Conservation (phyloP, 2,113 vertebrate species). For the Paratilapia polleni region DNA sequence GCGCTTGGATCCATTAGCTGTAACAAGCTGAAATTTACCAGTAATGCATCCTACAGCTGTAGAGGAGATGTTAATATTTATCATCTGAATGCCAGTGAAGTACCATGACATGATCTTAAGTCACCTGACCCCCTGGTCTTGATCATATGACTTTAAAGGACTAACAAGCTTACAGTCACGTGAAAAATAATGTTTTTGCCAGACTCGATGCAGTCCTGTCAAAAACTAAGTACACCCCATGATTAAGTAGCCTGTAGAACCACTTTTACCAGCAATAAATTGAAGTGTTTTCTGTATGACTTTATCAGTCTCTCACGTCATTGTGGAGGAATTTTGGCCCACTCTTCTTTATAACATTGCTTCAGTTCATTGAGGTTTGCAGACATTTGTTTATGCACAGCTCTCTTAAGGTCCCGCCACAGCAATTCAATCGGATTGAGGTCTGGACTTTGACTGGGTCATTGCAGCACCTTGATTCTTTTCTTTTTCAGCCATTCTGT, state of each 20-base stretch:
- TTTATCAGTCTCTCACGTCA: too few relatives aligned
- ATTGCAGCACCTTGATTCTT: too few relatives aligned
- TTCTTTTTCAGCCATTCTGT: too few relatives aligned
- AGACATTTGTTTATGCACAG: too few relatives aligned
- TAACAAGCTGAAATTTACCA: background rate
- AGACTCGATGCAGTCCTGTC: background rate
- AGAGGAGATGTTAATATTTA: background rate
- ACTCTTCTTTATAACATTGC: too few relatives aligned
- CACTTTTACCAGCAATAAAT: background rate
- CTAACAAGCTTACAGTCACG: background rate
- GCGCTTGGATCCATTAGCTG: background rate
- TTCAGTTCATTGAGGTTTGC: too few relatives aligned
- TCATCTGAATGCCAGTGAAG: background rate
- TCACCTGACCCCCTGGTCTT: background rate
- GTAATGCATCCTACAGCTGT: background rate
- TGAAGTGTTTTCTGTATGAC: too few relatives aligned
- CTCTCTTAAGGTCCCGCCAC: too few relatives aligned
- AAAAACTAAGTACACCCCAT: background rate
- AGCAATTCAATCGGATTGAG: too few relatives aligned
- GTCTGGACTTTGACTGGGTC: too few relatives aligned
- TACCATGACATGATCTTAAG: background rate
- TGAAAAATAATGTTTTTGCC: background rate
- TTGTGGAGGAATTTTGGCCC: too few relatives aligned
- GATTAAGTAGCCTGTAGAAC: background rate
- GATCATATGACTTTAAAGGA: slow-evolving; percentile 5